Evolutionary conservation across 2,797 vertebrate genomes (phyloP), one percentile per base, ranked within the genome.

Genomic region (Glyptemys insculpta): DNA sequence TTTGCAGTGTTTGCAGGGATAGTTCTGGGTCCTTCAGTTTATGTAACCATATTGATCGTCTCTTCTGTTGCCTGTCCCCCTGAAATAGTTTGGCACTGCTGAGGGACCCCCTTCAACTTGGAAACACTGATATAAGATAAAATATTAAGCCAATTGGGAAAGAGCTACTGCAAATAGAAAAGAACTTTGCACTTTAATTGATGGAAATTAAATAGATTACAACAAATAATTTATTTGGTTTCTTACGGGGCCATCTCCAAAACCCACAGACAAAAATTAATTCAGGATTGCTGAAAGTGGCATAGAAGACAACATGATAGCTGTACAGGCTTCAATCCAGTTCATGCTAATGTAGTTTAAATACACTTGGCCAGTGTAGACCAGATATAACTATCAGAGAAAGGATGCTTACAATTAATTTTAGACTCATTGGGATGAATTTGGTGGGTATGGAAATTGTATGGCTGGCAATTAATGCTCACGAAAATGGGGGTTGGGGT

Each of bases 201-300:
- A 2, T n/a, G 62, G 62, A 65, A 65, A n/a, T 18, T 31, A 62
- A 62, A 62, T 34, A 62, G 59, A 8, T 57, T 27, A 27, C 25
- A 57, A 57, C 5, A 62, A 62, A 16, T 62, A 29, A 16, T 59
- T 31, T 59, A 59, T 59, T 59, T 62, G 12, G 59, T 16, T 62
- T 65, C 31, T 34, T 65, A 65, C 4, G 4, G 15, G 8, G 34
- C 62, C 34, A 65, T 79, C 52, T 83, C 49, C 11, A 29, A 29
- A 9, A 8, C 5, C 11, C 3, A 3, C 1, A 49, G n/a, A 56
- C 53, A 41, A 11, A 37, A 52, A 53, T 56, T 0, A 11, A 16
- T 19, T 5, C 37, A 3, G 50, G n/a, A 31, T 21, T 54, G 29
- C 3, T 44, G 15, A 0, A 1, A 15, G 5, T 25, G 65, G 53